Conservation (phyloP, 2,797 vertebrate genomes). For the Tauraco hartlaubi region DNA sequence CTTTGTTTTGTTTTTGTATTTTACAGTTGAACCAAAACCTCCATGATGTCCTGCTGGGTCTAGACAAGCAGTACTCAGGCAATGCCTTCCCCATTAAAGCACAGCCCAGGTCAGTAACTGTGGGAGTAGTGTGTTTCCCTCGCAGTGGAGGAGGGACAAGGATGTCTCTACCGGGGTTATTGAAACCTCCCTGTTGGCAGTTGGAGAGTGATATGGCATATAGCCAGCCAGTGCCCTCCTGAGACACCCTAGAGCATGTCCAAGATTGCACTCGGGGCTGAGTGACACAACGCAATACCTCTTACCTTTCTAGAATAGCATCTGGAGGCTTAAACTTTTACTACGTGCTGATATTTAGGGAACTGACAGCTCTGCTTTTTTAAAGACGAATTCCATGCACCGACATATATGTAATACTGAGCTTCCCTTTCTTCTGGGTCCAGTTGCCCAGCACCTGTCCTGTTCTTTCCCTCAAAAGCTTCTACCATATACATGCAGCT, state of each 20-base stretch:
- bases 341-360: background rate
- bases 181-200: background rate
- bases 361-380: background rate
- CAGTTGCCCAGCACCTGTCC: background rate
- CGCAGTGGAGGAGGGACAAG: background rate
- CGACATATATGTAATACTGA: background rate
- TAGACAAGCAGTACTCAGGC: constrained; percentile 89
- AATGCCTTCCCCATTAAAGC: constrained; percentile 82
- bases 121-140: background rate
- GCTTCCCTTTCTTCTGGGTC: background rate
- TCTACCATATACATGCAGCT: background rate
- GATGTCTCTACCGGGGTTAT: background rate
- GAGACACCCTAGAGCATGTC: background rate
- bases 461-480: background rate
- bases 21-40: constrained; percentile 92
- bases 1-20: constrained; percentile 28
- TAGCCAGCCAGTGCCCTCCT: background rate
- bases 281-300: background rate
- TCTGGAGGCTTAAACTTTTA: background rate
- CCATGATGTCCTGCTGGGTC: constrained; percentile 91
- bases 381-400: background rate
- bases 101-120: constrained; percentile 82
- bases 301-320: background rate
- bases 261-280: background rate
- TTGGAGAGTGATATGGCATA: background rate